These are phyloP conservation scores for Microdon myrmicae DNA, from an alignment of 2,888 invertebrate genomes.

Conservation along the genomic window DNA sequence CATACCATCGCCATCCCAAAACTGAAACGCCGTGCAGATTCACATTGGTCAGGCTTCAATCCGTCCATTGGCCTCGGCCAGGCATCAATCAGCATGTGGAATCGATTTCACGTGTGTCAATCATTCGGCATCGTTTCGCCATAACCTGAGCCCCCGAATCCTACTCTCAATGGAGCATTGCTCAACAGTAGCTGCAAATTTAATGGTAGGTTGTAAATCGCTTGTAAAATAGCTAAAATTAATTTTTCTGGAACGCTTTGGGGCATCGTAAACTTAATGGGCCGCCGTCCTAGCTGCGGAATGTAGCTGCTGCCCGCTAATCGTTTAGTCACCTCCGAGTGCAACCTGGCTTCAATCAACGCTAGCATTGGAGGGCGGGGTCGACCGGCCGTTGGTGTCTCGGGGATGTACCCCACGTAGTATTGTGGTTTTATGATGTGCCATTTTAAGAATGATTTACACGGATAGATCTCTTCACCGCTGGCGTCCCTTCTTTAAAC, in stretches of 20 bases:
- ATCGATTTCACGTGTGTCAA: conserved; percentile 45
- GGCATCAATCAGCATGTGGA: conserved; percentile 23
- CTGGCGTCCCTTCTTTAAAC: conserved; percentile 1
- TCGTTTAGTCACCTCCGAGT: too few species aligned
- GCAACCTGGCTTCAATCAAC: conserved; percentile 1
- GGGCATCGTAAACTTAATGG: conserved; percentile 44
- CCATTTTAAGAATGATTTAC: conserved; percentile 48
- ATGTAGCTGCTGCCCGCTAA: conserved; percentile 1
- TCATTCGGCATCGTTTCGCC: conserved; percentile 28
- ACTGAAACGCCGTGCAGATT: conserved; percentile 12
- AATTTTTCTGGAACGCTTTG: conserved; percentile 49
- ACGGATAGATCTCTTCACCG: conserved; percentile 31
- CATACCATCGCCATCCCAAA: background rate
- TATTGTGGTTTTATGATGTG: conserved; percentile 31
- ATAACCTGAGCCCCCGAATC: conserved; percentile 15
- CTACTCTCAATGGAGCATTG: conserved; percentile 36
- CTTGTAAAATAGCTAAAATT: conserved; percentile 52
- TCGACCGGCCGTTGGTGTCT: conserved; percentile 1
- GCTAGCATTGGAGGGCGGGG: background rate
- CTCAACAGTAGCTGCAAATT: conserved; percentile 47
- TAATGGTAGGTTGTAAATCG: conserved; percentile 43
- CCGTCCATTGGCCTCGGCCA: conserved; percentile 35
- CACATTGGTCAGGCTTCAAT: too few species aligned
- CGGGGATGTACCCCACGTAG: conserved; percentile 1
- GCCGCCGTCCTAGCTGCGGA: conserved; percentile 7